Base-by-base conservation (phyloP, 2,888 invertebrate species). In the Pristionchus entomophagus region DNA sequence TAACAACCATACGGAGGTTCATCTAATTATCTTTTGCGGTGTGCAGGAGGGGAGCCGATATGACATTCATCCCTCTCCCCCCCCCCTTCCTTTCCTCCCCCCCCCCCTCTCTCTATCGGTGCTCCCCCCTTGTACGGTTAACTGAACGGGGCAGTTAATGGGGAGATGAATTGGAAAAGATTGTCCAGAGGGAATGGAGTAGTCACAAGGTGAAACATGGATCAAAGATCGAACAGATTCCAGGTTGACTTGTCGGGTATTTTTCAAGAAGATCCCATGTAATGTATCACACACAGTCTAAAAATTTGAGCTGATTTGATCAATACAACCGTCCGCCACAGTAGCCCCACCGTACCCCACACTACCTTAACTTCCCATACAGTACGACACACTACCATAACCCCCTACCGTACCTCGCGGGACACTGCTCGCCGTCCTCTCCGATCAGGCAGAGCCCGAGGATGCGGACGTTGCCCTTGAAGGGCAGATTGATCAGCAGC, bases 401-500 rank as follows among this genome's bases (percentile, higher is more conserved):
- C 97, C 99, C 93, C 95, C 96, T 96, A 94, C 99, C 95, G 38
- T 84, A 85, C 94, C 96, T 96, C 38, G 96, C 95, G 26, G 99
- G 99, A 95, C 97, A 97, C 32, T 96, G 95, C 88, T 96, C 96
- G 29, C 81, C 88, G 89, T 96, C 96, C 93, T 97, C 96, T n/a
- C 98, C 98, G 90, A 96, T 95, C 84, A 99, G 95, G 91, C 97
- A 96, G 65, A 99, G 96, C 17, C 98, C 98, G 95, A 98, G 98
- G 82, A 99, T 94, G 94, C 98, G 98, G 1, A 99, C 95, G 95
- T 97, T 97, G n/a, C 89, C 88, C 32, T 97, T 97, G 94, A 99
- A 99, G 95, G 98, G 98, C 92, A 99, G 97, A 94, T 98, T 98
- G 94, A 99, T 97, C 3, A 99, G 95, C 6, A 99, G 95, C 94